phyloP scores from a whole-genome alignment of 2,797 vertebrate species.

The Neosilurus mollespiculum region DNA sequence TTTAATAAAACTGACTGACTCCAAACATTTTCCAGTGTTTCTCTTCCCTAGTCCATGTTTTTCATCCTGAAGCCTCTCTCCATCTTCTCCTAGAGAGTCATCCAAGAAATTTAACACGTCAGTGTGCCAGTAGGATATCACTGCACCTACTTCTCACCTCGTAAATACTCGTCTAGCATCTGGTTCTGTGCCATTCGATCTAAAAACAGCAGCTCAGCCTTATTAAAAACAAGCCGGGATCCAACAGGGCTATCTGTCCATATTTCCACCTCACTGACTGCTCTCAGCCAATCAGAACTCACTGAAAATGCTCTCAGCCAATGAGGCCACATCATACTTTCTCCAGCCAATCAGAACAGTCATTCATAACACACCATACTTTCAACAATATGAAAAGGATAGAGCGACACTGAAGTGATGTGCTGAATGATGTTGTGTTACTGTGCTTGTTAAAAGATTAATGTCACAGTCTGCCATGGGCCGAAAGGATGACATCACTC shows the following conservation, averaged over 20 bases:
- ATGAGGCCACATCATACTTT: not conserved
- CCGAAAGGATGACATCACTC: slow-evolving; percentile 10
- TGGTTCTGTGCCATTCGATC: slow-evolving; percentile 4
- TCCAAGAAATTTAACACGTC: not conserved
- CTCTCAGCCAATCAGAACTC: slow-evolving; percentile 10
- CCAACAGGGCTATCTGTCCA: not conserved
- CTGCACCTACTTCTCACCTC: slow-evolving; percentile 23
- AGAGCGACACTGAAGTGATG: too few species aligned
- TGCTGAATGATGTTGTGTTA: slow-evolving; percentile 1
- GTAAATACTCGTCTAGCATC: slow-evolving; percentile 16
- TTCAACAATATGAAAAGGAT: too few species aligned
- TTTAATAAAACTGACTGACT: not conserved
- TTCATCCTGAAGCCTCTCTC: not conserved
- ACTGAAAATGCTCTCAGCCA: not conserved
- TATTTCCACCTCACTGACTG: slow-evolving; percentile 7
- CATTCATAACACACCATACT: not conserved
- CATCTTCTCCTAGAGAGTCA: not conserved
- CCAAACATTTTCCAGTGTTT: not conserved
- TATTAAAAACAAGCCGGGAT: not conserved
- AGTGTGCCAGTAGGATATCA: slow-evolving; percentile 24
- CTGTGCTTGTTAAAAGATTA: slow-evolving; percentile 8
- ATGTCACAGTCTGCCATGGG: not conserved
- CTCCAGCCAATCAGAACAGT: not conserved
- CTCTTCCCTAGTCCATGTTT: not conserved
- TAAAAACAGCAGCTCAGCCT: not conserved